Base-by-base conservation (phyloP, 2,113 vertebrate genomes). In the Reinhardtius hippoglossoides region DNA sequence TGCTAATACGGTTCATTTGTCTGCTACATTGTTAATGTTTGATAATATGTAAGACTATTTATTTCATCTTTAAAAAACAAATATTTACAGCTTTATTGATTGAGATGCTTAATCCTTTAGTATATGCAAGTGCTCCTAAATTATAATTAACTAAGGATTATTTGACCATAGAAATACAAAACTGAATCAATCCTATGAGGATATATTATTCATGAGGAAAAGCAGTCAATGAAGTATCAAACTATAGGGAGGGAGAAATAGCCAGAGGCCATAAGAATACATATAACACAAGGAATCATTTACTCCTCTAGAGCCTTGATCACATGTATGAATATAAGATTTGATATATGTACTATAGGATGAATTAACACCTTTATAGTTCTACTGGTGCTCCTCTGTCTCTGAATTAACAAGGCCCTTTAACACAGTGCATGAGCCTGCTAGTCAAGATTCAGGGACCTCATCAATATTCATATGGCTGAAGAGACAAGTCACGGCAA, bases 381-480 rank as follows among this genome's bases (percentile, higher is more conserved):
- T 9, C n/a, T 2, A 24, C 31, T 81, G 50, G 48, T 66, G 66
- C 58, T 71, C 65, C 57, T 63, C n/a, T 76, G 21, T 40, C n/a
- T n/a, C 50, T 52, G 44, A 81, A 50, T 73, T 63, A 84, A 66
- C 46, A 63, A 71, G 8, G 42, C 67, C 13, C 44, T 83, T 82
- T 20, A 57, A 67, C 15, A 74, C 52, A 62, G 31, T 31, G 31
- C 31, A 6, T 31, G 31, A 31, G 31, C 31, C 6, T 21, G 71
- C 74, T 69, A 71, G 61, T 57, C 66, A 81, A 9, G 71, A 78
- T 80, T 84, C 37, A 85, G 1, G 76, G 82, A 78, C 75, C 79
- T 65, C 69, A 81, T 91, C 69, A 85, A 87, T 84, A 82, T 90
- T 87, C n/a, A 91, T 86, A 37, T 57, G 68, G 21, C 31, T 86